Evolutionary conservation across 2,888 invertebrate genomes (phyloP).

Genomic region (Plutella xylostella): DNA sequence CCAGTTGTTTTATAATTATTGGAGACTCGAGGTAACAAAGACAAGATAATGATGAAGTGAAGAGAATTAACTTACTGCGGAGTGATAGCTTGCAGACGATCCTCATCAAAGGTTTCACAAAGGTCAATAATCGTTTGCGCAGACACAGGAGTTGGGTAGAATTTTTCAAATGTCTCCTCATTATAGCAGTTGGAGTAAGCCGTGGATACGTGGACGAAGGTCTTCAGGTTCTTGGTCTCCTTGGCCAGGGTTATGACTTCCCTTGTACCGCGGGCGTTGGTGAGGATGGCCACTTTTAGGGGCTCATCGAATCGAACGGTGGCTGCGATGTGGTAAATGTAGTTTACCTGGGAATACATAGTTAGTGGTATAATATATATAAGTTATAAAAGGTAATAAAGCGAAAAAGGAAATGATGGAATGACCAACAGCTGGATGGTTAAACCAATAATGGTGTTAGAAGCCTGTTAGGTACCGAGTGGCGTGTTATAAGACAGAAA

Average conservation of each 20-base stretch:
- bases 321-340: constrained; percentile 49
- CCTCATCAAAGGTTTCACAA: constrained; percentile 21
- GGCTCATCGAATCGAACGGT: constrained; percentile 83
- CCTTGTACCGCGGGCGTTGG: constrained; percentile 89
- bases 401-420: too few relatives aligned
- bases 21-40: too few relatives aligned
- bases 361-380: too few relatives aligned
- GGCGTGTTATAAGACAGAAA: too few relatives aligned
- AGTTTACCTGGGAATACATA: constrained; percentile 28
- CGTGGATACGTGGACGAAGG: constrained; percentile 8
- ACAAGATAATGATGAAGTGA: too few relatives aligned
- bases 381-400: not conserved
- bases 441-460: too few relatives aligned
- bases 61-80: constrained; percentile 13
- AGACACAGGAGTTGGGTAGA: constrained; percentile 16
- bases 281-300: constrained; percentile 81
- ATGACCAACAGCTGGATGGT: too few relatives aligned
- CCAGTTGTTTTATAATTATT: too few relatives aligned
- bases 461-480: too few relatives aligned
- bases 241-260: constrained; percentile 82
- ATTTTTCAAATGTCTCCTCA: constrained; percentile 23
- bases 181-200: constrained; percentile 3
- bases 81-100: constrained; percentile 18
- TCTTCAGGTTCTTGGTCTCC: constrained; percentile 72
- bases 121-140: constrained; percentile 22